Evolutionary conservation across 2,888 invertebrate genomes (phyloP), one percentile per base, ranked within the genome.

Genomic region (Dasypogon diadema): DNA sequence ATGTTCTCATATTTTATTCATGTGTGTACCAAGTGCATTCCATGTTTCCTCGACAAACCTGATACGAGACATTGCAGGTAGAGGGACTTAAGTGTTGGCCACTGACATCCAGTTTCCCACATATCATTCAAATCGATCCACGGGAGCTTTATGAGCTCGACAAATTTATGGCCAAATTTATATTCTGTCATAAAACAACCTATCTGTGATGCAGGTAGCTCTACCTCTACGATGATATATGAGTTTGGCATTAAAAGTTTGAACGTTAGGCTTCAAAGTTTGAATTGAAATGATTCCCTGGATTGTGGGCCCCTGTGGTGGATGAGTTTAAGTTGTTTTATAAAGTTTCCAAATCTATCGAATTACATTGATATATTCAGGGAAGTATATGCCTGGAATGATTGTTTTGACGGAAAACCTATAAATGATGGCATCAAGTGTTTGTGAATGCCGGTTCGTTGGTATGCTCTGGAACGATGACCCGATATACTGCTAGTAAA

Each of bases 141-240:
- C 18, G 46, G 42, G 21, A 63, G 42, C 37, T 63, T 63, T 63
- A 63, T 63, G 63, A 63, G 63, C 42, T 63, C 22, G 63, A 37
- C 63, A 63, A 63, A 63, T 63, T 63, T 63, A 63, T 63, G 63
- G 22, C 63, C 22, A 63, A 63, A 63, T 63, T 63, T 63, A 63
- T 63, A 63, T 63, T 63, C 63, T 63, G 63, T 63, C 63, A 63
- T 63, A 63, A 63, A 63, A 22, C 42, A 63, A 14, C 21, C 63
- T 18, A 24, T 30, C 34, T 30, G 10, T 30, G 6, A 30, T 22
- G 58, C 26, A 58, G 58, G 58, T 58, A 58, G 30, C n/a, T n/a
- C 58, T 58, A 30, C 34, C 30, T 8, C 10, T 16, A 16, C 58
- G 26, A 58, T 58, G 30, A 58, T 30, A 58, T 58, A 58, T 58